Conservation (phyloP, 2,797 vertebrate genomes). For the Simalia tracyae region DNA sequence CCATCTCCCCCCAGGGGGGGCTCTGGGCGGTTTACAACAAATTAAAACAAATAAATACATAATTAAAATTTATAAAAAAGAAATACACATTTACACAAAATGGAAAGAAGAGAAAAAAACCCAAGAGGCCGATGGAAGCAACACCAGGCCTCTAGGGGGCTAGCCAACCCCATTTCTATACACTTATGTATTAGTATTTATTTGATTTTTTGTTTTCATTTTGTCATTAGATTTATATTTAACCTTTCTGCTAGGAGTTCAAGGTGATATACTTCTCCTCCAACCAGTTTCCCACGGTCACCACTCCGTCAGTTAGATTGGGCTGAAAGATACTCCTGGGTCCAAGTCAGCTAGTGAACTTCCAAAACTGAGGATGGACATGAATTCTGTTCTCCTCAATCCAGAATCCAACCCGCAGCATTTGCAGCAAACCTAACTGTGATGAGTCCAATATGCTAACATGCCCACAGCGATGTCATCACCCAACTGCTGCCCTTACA, state of each 20-base stretch:
- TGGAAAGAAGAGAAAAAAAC: too few species aligned
- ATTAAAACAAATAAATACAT: too few species aligned
- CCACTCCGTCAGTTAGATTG: neutral
- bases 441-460: neutral
- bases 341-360: neutral
- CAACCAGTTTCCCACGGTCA: neutral
- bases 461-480: neutral
- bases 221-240: neutral
- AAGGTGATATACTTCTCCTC: neutral
- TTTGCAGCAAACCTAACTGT: too few species aligned
- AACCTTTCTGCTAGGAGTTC: neutral
- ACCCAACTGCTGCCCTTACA: too few species aligned
- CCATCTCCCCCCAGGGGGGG: too few species aligned
- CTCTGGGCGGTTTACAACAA: too few species aligned
- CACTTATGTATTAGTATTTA: neutral
- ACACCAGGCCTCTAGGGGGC: too few species aligned
- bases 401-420: neutral
- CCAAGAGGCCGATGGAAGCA: too few species aligned
- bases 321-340: neutral
- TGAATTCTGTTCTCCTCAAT: neutral
- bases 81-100: too few species aligned
- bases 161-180: too few species aligned
- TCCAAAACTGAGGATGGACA: neutral
- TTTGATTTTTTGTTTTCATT: neutral
- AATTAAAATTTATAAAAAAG: too few species aligned